A percentile compares a stretch with the other conserved stretches of the same genome.
phyloP scores from a whole-genome alignment of 1,140 invertebrate species.

The Pseudomyrmex concolor region DNA sequence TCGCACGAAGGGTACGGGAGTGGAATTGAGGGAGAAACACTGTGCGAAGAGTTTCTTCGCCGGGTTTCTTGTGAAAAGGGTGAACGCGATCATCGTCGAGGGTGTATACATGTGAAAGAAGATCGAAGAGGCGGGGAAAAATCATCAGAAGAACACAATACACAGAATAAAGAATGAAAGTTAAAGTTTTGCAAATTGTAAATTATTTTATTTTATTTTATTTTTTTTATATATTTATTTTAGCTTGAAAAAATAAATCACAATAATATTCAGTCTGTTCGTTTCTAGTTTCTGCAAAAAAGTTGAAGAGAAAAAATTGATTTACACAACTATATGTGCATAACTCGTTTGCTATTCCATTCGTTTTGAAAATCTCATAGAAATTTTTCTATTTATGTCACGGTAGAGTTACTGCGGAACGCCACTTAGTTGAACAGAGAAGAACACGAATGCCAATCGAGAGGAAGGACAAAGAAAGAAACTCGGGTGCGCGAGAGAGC shows the following conservation, averaged over 20 bases:
- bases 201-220: no score
- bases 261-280: no score
- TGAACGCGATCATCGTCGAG: slow-evolving; percentile 43
- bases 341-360: background rate
- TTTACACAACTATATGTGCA: no score
- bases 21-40: slow-evolving; percentile 55
- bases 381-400: background rate
- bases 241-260: no score
- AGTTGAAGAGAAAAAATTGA: no score
- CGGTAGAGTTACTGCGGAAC: background rate
- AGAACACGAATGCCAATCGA: slow-evolving; percentile 14
- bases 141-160: slow-evolving; percentile 5
- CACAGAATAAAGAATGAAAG: slow-evolving; percentile 19
- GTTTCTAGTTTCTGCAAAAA: no score
- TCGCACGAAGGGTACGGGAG: slow-evolving; percentile 42
- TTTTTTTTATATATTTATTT: no score
- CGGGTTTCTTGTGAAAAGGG: slow-evolving; percentile 46
- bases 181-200: no score
- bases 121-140: slow-evolving; percentile 4
- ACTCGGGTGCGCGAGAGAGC: slow-evolving; percentile 18
- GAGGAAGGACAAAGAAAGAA: slow-evolving; percentile 23
- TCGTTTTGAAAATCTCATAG: background rate
- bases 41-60: slow-evolving; percentile 18
- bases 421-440: background rate
- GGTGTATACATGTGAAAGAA: slow-evolving; percentile 34